phyloP scores from a whole-genome alignment of 2,797 vertebrate species.

The Novumbra hubbsi region DNA sequence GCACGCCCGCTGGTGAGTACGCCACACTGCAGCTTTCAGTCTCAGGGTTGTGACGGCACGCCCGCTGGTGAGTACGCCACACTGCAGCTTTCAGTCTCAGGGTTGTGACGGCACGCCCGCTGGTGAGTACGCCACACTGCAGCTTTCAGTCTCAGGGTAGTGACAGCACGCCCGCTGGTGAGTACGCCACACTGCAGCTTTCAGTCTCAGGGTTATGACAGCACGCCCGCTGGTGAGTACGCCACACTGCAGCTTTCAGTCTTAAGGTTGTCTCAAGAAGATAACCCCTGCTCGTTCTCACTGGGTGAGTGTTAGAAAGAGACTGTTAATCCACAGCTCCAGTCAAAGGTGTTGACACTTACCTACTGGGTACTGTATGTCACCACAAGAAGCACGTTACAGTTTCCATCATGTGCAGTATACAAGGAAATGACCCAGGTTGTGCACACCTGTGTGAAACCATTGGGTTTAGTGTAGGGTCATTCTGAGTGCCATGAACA shows the following conservation, averaged over 20 bases:
- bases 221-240: constrained; percentile 70
- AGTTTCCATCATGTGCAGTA: not conserved
- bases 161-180: too few species aligned
- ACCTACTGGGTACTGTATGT: not conserved
- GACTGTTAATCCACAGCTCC: too few species aligned
- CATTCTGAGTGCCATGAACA: not conserved
- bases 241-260: not conserved
- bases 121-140: too few species aligned
- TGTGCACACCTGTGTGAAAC: not conserved
- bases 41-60: too few species aligned
- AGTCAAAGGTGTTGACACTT: too few species aligned
- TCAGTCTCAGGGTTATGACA: constrained; percentile 79
- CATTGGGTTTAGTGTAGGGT: not conserved
- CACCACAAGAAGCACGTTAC: not conserved
- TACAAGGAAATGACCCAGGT: not conserved
- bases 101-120: too few species aligned
- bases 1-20: constrained; percentile 70
- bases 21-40: not conserved
- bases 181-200: too few species aligned
- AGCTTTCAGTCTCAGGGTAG: too few species aligned
- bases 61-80: too few species aligned
- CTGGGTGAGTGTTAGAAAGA: too few species aligned
- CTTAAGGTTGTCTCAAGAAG: not conserved
- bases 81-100: too few species aligned
- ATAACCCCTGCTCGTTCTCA: too few species aligned